Conservation (phyloP, 1,140 invertebrate genomes). For the Lepidurus arcticus region DNA sequence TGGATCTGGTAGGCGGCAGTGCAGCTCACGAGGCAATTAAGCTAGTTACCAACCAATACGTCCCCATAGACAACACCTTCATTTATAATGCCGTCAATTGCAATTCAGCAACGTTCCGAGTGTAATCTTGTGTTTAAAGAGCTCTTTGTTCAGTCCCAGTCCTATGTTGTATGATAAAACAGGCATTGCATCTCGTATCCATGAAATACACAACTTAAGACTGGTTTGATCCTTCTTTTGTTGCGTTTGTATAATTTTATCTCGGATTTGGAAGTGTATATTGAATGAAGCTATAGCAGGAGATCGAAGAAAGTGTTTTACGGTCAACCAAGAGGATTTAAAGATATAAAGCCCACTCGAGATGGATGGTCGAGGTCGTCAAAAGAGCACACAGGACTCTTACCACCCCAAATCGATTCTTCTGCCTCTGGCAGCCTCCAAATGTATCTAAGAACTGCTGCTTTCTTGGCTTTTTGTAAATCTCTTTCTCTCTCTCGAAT, state of each 20-base stretch:
- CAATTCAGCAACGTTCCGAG: slow-evolving; percentile 62
- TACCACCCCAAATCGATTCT: neutral
- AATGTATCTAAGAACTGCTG: neutral
- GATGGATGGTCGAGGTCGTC: slow-evolving; percentile 1
- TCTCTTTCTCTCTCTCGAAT: neutral
- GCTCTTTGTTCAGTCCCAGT: neutral
- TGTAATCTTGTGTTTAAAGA: slow-evolving; percentile 42
- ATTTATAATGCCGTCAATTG: slow-evolving; percentile 91
- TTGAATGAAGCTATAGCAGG: neutral
- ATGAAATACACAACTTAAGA: neutral
- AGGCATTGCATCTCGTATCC: neutral
- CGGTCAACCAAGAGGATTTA: slow-evolving; percentile 9
- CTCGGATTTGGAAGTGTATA: neutral
- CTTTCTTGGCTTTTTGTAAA: neutral
- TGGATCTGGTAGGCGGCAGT: slow-evolving; percentile 62
- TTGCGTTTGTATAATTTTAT: neutral
- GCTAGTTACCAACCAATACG: slow-evolving; percentile 93
- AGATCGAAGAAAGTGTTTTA: neutral
- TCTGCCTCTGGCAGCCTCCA: neutral
- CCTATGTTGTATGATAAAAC: neutral
- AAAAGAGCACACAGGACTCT: neutral
- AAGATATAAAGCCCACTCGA: neutral
- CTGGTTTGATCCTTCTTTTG: neutral
- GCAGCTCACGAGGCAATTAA: slow-evolving; percentile 96
- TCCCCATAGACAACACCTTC: slow-evolving; percentile 91